Base-by-base conservation (phyloP, 2,113 vertebrate species). In the Acrocephalus arundinaceus region DNA sequence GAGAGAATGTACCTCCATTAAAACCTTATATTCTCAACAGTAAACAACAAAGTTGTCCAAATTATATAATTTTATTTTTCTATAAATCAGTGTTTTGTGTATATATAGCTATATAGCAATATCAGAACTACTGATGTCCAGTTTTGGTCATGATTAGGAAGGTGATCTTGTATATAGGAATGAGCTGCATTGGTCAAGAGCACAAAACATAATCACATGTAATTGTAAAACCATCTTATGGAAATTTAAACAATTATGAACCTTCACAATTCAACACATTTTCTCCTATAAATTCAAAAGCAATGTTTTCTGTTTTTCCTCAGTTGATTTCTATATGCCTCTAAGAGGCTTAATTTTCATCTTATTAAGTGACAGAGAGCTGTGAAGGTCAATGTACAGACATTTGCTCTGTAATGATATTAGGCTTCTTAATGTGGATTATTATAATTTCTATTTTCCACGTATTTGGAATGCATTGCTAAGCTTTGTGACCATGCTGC, bases 271-370 rank as follows among this genome's bases (percentile, higher is more conserved):
- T 72, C 59, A 68, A 70, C 18, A 83, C 0, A 2, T 76, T 82
- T 94, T 61, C 57, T 85, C 27, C 20, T 45, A 0, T 30, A 46
- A 79, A 43, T 73, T 85, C 49, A 70, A 91, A 58, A 89, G 54
- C n/a, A 66, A 0, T 89, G 23, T 68, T 85, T 85, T 33, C 49
- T 51, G n/a, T 41, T 79, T 94, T 87, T 58, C 25, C 74, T 91
- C 45, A 25, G 55, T 10, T 90, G 58, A 74, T 51, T 83, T 74
- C 78, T 79, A 1, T 55, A 14, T 70, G 46, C 74, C 28, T 85
- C 54, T 80, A 76, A 93, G 75, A 94, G 35, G 74, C 74, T 93
- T 94, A 85, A 79, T 85, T 91, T 96, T 95, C 54, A 73, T 91
- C 63, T 95, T 66, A 85, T 9, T 65, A 95, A 74, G 48, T 89